Conservation (phyloP, 2,113 vertebrate species). For the Nanorana parkeri region DNA sequence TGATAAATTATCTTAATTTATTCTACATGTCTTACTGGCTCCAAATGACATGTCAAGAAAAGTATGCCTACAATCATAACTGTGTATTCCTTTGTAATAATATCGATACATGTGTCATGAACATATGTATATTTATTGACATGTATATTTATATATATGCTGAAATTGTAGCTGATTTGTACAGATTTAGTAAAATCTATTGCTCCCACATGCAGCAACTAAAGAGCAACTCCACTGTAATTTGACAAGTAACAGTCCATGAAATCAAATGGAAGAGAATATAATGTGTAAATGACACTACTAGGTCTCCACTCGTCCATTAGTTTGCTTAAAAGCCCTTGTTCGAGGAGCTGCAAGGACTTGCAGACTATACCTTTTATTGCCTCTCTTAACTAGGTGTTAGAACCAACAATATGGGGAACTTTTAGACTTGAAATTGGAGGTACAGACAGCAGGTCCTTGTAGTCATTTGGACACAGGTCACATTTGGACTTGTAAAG, state of each 20-base stretch:
- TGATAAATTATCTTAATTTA: conserved; percentile 1
- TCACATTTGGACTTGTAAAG: too few species aligned
- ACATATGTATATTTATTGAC: neutral
- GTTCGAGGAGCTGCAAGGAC: too few species aligned
- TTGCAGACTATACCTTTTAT: too few species aligned
- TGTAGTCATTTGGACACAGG: too few species aligned
- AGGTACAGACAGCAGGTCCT: too few species aligned
- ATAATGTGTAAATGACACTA: neutral
- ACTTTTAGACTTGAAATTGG: too few species aligned
- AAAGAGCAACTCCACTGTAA: neutral
- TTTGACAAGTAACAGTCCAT: neutral
- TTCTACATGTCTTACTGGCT: neutral
- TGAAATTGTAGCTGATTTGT: neutral
- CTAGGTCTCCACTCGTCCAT: neutral
- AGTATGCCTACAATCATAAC: neutral
- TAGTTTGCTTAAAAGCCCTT: too few species aligned
- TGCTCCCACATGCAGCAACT: neutral
- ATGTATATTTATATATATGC: neutral
- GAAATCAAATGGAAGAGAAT: neutral
- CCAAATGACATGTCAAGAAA: neutral
- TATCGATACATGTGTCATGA: neutral
- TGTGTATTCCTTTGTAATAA: neutral
- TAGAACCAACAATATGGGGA: too few species aligned
- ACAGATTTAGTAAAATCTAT: too few species aligned
- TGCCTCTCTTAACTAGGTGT: too few species aligned